Evolutionary conservation across 2,113 vertebrate genomes (phyloP).

Genomic region (Cariama cristata): DNA sequence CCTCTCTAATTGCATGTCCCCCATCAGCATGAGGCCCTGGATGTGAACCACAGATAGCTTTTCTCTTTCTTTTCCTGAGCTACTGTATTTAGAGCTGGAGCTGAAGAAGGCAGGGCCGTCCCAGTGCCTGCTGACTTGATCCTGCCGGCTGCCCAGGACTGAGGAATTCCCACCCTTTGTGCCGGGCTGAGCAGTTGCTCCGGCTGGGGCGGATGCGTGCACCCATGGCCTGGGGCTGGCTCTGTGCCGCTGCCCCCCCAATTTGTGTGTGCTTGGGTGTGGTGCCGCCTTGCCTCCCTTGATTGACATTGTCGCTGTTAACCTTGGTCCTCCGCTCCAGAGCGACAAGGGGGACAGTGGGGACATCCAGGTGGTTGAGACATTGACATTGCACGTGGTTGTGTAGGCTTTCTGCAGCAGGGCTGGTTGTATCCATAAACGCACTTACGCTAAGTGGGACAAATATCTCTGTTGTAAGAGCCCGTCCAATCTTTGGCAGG

Average conservation of each 20-base stretch:
- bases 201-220: background rate
- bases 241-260: background rate
- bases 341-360: background rate
- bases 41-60: background rate
- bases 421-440: background rate
- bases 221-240: rapidly evolving
- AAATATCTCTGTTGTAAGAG: background rate
- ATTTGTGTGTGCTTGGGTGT: background rate
- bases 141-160: background rate
- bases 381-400: rapidly evolving
- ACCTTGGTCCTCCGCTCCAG: background rate
- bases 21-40: background rate
- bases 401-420: background rate
- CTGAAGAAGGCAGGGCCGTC: background rate
- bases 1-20: background rate
- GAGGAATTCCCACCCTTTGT: background rate
- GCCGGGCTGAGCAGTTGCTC: background rate
- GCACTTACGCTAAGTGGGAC: background rate
- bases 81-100: background rate
- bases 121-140: background rate
- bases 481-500: background rate
- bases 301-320: background rate
- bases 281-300: background rate
- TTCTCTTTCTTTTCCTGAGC: background rate
- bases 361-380: background rate